These are phyloP conservation scores for Tachina fera DNA, from an alignment of 2,888 invertebrate genomes.

Conservation along the genomic window DNA sequence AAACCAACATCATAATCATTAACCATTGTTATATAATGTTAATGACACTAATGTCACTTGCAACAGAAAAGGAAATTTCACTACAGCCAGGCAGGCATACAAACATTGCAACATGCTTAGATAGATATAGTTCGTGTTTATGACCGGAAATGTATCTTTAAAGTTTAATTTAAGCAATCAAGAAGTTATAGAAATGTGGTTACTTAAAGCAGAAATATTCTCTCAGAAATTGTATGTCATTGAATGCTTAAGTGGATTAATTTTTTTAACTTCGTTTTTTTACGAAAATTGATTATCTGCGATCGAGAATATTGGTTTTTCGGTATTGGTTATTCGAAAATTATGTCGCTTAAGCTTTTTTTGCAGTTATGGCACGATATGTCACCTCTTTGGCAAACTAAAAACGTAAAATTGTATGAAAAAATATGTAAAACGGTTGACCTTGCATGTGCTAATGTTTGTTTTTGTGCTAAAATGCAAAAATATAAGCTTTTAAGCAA, in stretches of 20 bases:
- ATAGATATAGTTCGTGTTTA: neutral
- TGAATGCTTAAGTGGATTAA: too few relatives aligned
- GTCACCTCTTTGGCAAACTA: neutral
- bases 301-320: too few relatives aligned
- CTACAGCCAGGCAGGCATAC: neutral
- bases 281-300: too few relatives aligned
- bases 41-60: conserved; percentile 69
- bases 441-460: too few relatives aligned
- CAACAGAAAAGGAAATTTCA: conserved; percentile 33
- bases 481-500: too few relatives aligned
- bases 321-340: too few relatives aligned
- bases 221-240: too few relatives aligned
- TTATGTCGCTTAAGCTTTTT: too few relatives aligned
- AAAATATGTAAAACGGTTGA: neutral
- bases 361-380: neutral
- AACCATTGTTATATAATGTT: conserved; percentile 63
- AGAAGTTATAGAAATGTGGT: too few relatives aligned
- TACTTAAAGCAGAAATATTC: too few relatives aligned
- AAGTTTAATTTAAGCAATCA: neutral
- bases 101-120: neutral
- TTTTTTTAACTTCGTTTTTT: too few relatives aligned
- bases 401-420: neutral
- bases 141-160: neutral
- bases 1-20: conserved; percentile 58
- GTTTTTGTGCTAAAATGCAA: too few relatives aligned